A percentile compares a stretch with the other conserved stretches of the same genome.
These are phyloP conservation scores for Clinocottus analis DNA, from an alignment of 2,113 vertebrate genomes.

Conservation along the genomic window DNA sequence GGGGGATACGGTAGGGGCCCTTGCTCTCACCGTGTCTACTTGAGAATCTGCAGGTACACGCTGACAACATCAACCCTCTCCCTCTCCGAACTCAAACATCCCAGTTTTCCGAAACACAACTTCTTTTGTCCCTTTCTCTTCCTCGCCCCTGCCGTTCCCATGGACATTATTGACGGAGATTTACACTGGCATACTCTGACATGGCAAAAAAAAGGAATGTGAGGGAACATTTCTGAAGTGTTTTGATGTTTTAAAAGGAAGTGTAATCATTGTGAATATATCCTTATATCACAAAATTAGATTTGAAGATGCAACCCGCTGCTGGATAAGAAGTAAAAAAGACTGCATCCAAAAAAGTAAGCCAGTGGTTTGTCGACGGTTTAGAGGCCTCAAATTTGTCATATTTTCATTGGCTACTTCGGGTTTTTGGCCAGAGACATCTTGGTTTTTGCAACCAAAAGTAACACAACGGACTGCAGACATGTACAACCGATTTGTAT, in stretches of 20 bases:
- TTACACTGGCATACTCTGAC: neutral
- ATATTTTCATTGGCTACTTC: no score
- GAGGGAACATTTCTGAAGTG: neutral
- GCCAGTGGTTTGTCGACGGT: no score
- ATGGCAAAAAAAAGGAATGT: neutral
- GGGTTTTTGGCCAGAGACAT: no score
- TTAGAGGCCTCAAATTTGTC: no score
- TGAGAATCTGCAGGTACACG: constrained; percentile 41
- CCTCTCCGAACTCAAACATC: neutral
- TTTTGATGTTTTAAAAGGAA: neutral
- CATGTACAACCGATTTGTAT: no score
- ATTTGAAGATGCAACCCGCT: neutral
- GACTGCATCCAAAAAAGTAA: neutral
- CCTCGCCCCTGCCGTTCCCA: neutral
- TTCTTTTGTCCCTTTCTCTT: neutral
- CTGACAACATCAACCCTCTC: constrained; percentile 16
- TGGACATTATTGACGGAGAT: neutral
- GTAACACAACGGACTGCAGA: no score
- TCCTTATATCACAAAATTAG: neutral
- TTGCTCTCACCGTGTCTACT: constrained; percentile 18
- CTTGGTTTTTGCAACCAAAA: no score
- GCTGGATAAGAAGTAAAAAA: neutral
- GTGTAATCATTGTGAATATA: neutral
- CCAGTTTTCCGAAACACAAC: neutral
- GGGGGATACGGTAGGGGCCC: constrained; percentile 5